Evolutionary conservation across 2,888 invertebrate genomes (phyloP), one percentile per base, ranked within the genome.

Genomic region (Thelaira solivaga): DNA sequence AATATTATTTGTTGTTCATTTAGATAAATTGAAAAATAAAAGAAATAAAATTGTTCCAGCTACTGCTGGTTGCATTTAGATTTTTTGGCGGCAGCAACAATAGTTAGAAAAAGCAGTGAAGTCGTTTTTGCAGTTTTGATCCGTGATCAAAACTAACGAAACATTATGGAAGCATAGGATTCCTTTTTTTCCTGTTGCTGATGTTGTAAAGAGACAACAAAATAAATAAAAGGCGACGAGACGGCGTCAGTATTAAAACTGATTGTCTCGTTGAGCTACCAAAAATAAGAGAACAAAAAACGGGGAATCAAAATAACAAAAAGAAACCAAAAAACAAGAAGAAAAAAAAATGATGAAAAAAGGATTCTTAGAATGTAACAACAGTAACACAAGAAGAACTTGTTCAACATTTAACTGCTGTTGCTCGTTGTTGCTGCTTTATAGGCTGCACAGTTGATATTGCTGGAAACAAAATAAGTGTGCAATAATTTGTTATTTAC

Each of bases 401-500:
- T 78, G 78, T 78, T 71, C 64, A 74, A 78, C 78, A 78, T 78
- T 78, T 51, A 67, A 74, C 74, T 74, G 65, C 26, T 59, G 64
- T 34, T 41, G 71, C 31, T 39, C 24, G 69, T 45, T 34, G 71
- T 49, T 71, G 51, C 24, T 65, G 39, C 18, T 59, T 31, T 6
- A 34, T 49, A 43, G 43, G 57, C 43, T 34, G 69, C 24, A 57
- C 26, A 53, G 72, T 67, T 65, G 62, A 34, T 67, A 71, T 43
- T 73, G 73, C 49, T 73, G 65, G 49, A 78, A 78, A 78, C 78
- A 74, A 74, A 78, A 78, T 78, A 81, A 81, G 82, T 82, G 82
- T 82, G 82, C 82, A 81, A 80, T 81, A 82, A 82, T 82, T 82
- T 82, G 82, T 82, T 82, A 81, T 80, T 80, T 76, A 74, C 81